Percentiles rank a stretch among this genome's conserved stretches.
Evolutionary conservation across 1,140 invertebrate species (phyloP).

Genomic region (Drosophila lowei): DNA sequence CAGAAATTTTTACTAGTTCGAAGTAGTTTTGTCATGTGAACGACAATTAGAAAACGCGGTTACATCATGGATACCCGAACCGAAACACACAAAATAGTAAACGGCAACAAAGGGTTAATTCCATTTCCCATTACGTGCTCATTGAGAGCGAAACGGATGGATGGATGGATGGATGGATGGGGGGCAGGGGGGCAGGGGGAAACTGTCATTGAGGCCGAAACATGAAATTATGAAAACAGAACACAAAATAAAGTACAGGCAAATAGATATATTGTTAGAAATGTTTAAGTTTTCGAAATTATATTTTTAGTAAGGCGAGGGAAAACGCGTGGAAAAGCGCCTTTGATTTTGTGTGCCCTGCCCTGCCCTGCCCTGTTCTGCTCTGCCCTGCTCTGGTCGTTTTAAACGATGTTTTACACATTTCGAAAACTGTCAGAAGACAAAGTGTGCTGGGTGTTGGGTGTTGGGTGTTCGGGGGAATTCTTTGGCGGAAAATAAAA

Average conservation of each 20-base stretch:
- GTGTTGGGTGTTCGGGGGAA: conserved; percentile 11
- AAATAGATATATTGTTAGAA: conserved; percentile 24
- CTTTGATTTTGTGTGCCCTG: conserved; percentile 30
- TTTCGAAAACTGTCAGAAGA: conserved; percentile 76
- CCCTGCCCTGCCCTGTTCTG: too few relatives aligned
- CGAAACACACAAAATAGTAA: conserved; percentile 3
- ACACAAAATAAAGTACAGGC: too few relatives aligned
- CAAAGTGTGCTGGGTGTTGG: conserved; percentile 37
- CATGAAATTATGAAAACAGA: neutral
- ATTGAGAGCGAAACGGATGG: conserved; percentile 44
- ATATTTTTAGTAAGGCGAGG: conserved; percentile 39
- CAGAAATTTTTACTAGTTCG: conserved; percentile 56
- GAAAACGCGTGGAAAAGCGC: conserved; percentile 32
- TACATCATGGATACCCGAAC: conserved; percentile 61
- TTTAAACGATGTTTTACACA: conserved; percentile 51
- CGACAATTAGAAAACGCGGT: conserved; percentile 62
- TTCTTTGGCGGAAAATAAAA: conserved; percentile 14
- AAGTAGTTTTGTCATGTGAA: conserved; percentile 75
- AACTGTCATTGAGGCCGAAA: conserved; percentile 22
- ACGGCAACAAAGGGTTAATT: conserved; percentile 47
- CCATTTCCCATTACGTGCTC: conserved; percentile 43
- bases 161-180: too few relatives aligned
- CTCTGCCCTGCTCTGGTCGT: neutral
- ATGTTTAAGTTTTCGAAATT: conserved; percentile 37
- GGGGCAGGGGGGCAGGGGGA: neutral